Percentiles rank a stretch among this genome's conserved stretches.
Evolutionary conservation across 2,113 vertebrate genomes (phyloP).

Genomic region (Melozone crissalis): DNA sequence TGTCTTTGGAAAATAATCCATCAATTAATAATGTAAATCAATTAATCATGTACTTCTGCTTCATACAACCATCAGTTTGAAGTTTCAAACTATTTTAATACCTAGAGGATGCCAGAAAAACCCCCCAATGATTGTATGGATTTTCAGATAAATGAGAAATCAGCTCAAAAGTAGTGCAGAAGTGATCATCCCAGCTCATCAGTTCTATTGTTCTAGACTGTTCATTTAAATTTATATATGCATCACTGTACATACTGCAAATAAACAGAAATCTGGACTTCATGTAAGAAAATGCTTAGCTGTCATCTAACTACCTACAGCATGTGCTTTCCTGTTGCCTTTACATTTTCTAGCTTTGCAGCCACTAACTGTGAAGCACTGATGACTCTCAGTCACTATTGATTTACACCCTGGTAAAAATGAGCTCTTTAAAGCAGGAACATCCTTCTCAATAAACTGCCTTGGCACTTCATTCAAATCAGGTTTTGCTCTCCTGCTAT

Average conservation of each 20-base stretch:
- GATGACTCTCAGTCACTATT: background rate
- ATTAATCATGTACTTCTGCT: background rate
- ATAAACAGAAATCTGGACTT: background rate
- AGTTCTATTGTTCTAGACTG: background rate
- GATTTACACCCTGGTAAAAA: background rate
- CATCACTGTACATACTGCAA: background rate
- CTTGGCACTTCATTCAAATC: background rate
- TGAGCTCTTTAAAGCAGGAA: background rate
- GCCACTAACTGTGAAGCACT: background rate
- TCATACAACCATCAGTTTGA: background rate
- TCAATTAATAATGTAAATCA: background rate
- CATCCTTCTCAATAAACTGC: background rate
- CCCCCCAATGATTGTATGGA: fast-evolving
- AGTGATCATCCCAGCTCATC: background rate
- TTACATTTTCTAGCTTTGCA: background rate
- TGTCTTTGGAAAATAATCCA: background rate
- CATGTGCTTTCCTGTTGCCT: background rate
- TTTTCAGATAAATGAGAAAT: background rate
- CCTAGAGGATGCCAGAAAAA: background rate
- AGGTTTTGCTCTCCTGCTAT: background rate
- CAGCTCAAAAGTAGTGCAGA: background rate
- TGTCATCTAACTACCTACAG: background rate
- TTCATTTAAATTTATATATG: background rate
- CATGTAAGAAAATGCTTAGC: background rate
- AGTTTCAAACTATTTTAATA: background rate